A percentile compares a stretch with the other conserved stretches of the same genome.
These are phyloP conservation scores for Seira sanloemensis DNA, from an alignment of 2,888 invertebrate genomes.

Conservation along the genomic window DNA sequence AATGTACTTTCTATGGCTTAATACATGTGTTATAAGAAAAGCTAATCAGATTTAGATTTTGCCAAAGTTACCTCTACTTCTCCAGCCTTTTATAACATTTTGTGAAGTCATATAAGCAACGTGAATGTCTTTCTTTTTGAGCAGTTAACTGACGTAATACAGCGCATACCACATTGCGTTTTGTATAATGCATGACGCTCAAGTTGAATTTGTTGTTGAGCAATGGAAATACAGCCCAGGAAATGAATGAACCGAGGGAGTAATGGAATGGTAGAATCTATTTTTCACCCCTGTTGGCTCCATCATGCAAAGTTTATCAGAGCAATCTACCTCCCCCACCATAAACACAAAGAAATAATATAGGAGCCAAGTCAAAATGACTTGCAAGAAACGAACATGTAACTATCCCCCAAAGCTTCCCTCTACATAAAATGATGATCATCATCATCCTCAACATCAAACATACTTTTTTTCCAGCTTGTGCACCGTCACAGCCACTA, in stretches of 20 bases:
- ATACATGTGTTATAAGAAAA: too few relatives aligned
- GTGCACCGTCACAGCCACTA: conserved; percentile 33
- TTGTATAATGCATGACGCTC: conserved; percentile 54
- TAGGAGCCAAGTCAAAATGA: not conserved
- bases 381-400: not conserved
- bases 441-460: conserved; percentile 52
- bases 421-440: conserved; percentile 42
- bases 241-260: conserved; percentile 44
- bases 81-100: too few relatives aligned
- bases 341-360: conserved; percentile 24
- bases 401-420: not conserved
- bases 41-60: too few relatives aligned
- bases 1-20: too few relatives aligned
- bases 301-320: conserved; percentile 74
- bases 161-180: conserved; percentile 53
- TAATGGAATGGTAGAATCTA: conserved; percentile 68
- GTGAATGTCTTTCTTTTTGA: not conserved
- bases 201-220: conserved; percentile 37
- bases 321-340: conserved; percentile 71
- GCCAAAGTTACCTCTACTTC: too few relatives aligned
- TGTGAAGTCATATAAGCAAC: too few relatives aligned
- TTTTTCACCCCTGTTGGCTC: conserved; percentile 72
- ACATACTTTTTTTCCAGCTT: conserved; percentile 60
- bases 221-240: not conserved
- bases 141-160: conserved; percentile 49